Evolutionary conservation across 2,888 invertebrate genomes (phyloP).

Genomic region (Girardia tigrina): DNA sequence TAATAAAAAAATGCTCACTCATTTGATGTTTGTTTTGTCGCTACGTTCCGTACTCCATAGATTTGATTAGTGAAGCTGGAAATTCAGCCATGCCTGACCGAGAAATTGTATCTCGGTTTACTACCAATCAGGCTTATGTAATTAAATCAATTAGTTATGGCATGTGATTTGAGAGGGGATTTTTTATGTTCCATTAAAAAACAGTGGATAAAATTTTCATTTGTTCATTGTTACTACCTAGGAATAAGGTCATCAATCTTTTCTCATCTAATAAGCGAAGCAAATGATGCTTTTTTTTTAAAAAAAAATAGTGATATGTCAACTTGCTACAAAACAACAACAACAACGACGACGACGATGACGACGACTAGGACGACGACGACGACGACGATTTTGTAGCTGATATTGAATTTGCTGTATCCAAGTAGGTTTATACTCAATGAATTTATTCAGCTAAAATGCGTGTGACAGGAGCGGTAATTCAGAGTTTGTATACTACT

Average conservation of each 20-base stretch:
- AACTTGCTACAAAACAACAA: background rate
- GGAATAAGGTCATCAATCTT: conserved; percentile 23
- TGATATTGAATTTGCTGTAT: conserved; percentile 23
- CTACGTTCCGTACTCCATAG: conserved; percentile 20
- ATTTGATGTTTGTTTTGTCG: conserved; percentile 23
- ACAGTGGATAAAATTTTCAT: background rate
- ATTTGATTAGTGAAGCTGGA: conserved; percentile 23
- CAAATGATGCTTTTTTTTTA: conserved; percentile 16
- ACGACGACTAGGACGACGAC: background rate
- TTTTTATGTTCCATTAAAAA: conserved; percentile 23
- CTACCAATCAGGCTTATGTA: conserved; percentile 23
- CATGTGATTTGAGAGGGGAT: conserved; percentile 23
- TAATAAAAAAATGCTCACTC: conserved; percentile 23
- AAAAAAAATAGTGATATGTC: background rate
- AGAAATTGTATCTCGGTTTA: conserved; percentile 23
- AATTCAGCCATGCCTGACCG: conserved; percentile 23
- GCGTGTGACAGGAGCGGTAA: conserved; percentile 20
- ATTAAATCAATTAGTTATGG: conserved; percentile 23
- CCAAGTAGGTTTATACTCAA: conserved; percentile 16
- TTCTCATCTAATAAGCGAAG: conserved; percentile 18
- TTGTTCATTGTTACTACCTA: conserved; percentile 14
- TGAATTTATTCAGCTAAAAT: conserved; percentile 9
- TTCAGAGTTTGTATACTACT: conserved; percentile 19
- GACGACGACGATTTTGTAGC: conserved; percentile 23
- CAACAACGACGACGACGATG: background rate